These are phyloP conservation scores for Monoplex corrugatus DNA, from an alignment of 2,888 invertebrate species.

Conservation along the genomic window DNA sequence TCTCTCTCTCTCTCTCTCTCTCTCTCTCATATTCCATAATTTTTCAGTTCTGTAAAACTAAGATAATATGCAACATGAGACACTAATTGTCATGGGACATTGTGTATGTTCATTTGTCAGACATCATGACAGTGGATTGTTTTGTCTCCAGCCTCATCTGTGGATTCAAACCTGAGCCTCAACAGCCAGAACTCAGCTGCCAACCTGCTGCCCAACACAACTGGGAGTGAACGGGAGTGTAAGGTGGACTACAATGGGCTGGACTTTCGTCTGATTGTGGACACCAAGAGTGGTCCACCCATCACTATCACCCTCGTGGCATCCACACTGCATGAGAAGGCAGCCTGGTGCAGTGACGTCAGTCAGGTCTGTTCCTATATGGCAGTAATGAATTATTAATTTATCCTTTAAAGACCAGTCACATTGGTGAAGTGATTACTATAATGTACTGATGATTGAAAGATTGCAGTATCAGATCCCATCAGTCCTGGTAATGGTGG, in stretches of 20 bases:
- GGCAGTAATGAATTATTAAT: too few species aligned
- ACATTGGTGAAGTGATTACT: too few species aligned
- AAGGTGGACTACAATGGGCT: constrained; percentile 84
- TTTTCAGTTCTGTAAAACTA: background rate
- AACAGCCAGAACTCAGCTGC: constrained; percentile 73
- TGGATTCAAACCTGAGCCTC: constrained; percentile 77
- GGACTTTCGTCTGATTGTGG: constrained; percentile 88
- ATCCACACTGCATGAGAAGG: constrained; percentile 92
- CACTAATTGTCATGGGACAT: too few species aligned
- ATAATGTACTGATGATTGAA: too few species aligned
- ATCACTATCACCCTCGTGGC: constrained; percentile 87
- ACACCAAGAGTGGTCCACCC: constrained; percentile 86
- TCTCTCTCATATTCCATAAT: too few species aligned
- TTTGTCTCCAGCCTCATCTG: constrained; percentile 72
- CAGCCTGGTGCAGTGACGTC: constrained; percentile 96
- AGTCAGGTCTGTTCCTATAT: constrained; percentile 89
- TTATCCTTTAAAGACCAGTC: too few species aligned
- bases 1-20: background rate
- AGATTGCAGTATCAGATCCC: too few species aligned
- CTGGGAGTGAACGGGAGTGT: constrained; percentile 63
- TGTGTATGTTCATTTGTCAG: background rate
- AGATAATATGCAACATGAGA: too few species aligned
- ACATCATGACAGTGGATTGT: too few species aligned
- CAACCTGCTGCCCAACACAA: constrained; percentile 70
- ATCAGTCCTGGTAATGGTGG: too few species aligned